Evolutionary conservation across 2,797 vertebrate genomes (phyloP), one percentile per base, ranked within the genome.

Genomic region (Hemibagrus guttatus): DNA sequence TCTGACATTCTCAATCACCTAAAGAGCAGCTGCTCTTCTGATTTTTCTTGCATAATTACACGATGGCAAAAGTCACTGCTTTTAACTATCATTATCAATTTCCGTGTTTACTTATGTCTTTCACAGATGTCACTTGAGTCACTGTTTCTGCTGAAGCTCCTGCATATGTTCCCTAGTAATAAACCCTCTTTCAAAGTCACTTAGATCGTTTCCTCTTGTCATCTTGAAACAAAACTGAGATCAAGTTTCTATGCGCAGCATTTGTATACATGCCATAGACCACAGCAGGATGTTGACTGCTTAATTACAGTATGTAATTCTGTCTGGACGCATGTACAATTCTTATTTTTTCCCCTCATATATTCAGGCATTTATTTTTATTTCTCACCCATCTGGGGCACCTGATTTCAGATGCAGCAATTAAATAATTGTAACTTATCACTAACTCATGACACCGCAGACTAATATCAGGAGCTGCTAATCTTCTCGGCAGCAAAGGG

Each of bases 391-490:
- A 63, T 49, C 39, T 42, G 59, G 39, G 9, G 23, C 59, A 81
- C 39, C 59, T 17, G 39, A n/a, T 64, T 61, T 54, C 21, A 16
- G 19, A 85, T 54, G 28, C 59, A 49, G 23, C 5, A 6, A 64
- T 64, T 85, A 52, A 74, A 31, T 42, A 72, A 21, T n/a, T 75
- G 69, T 49, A 61, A 63, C 35, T 61, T 63, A 56, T 78, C 35
- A 66, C 21, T 83, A 19, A 26, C 52, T 83, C 81, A 46, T 23
- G 52, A 56, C 13, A 2, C 63, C 66, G 23, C 59, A 26, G 31
- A 58, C n/a, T 84, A 52, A 80, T 79, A 81, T 72, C 42, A 80
- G 12, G 56, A 80, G 54, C 16, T 42, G 58, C 61, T 84, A 31
- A 72, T 84, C 83, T 74, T 81, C 2, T 58, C 58, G 74, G 42